A percentile compares a stretch with the other conserved stretches of the same genome.
These are phyloP conservation scores for Thaumatotibia leucotreta DNA, from an alignment of 1,140 invertebrate species.

Conservation along the genomic window DNA sequence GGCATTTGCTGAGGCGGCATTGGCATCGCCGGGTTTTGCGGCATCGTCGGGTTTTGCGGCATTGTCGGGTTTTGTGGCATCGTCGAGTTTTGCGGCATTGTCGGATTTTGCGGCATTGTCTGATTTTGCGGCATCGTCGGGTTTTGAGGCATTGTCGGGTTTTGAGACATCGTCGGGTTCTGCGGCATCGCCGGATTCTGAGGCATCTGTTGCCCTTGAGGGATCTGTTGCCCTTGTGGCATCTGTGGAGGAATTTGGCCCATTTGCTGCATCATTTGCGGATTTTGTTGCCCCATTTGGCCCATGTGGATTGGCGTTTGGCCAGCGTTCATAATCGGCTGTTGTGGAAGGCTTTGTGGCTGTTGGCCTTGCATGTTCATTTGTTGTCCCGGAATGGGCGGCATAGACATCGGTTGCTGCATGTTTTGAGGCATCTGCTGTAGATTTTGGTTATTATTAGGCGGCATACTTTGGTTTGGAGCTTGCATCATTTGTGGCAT, in stretches of 20 bases:
- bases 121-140: no score
- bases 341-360: constrained; percentile 53
- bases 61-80: not conserved
- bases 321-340: constrained; percentile 21
- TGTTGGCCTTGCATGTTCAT: constrained; percentile 43
- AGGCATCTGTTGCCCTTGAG: constrained; percentile 27
- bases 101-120: no score
- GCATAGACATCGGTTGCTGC: constrained; percentile 41
- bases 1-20: not conserved
- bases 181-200: no score
- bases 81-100: no score
- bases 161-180: no score
- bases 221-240: constrained; percentile 26
- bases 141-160: no score
- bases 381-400: constrained; percentile 39
- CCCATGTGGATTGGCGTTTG: constrained; percentile 30
- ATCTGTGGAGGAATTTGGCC: constrained; percentile 26
- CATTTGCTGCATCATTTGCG: constrained; percentile 49
- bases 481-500: constrained; percentile 23
- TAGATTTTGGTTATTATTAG: constrained; percentile 32
- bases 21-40: constrained; percentile 5
- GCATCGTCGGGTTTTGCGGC: not conserved
- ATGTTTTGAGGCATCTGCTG: constrained; percentile 49
- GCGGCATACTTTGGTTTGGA: constrained; percentile 18
- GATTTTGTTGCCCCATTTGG: constrained; percentile 40